phyloP scores from a whole-genome alignment of 2,888 invertebrate species.

The Druceiella hillmani region DNA sequence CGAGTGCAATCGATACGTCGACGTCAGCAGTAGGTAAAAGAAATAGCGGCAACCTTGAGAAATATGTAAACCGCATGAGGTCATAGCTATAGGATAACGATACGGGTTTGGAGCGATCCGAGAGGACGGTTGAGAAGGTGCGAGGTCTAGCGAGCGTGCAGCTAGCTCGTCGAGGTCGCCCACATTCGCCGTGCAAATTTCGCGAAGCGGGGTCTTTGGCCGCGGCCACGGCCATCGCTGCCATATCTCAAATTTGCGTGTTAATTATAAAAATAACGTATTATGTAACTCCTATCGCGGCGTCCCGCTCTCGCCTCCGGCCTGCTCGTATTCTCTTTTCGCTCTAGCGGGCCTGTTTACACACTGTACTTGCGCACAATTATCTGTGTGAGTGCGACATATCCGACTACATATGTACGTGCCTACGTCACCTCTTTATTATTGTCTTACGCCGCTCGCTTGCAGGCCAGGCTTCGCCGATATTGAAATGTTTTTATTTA shows the following conservation, averaged over 20 bases:
- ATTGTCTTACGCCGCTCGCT: too few relatives aligned
- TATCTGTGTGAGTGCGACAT: conserved; percentile 33
- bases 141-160: conserved; percentile 2
- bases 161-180: conserved; percentile 49
- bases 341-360: conserved; percentile 28
- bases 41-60: too few relatives aligned
- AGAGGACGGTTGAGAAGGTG: too few relatives aligned
- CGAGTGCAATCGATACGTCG: too few relatives aligned
- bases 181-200: conserved; percentile 54
- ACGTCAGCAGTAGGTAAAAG: too few relatives aligned
- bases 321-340: conserved; percentile 30
- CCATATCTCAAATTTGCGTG: conserved; percentile 52
- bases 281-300: conserved; percentile 52
- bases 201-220: conserved; percentile 42
- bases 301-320: too few relatives aligned
- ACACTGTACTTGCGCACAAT: conserved; percentile 45
- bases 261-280: conserved; percentile 55
- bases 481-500: conserved; percentile 21
- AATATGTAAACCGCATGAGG: too few relatives aligned
- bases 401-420: conserved; percentile 39
- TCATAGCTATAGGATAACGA: too few relatives aligned
- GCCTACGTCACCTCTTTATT: too few relatives aligned
- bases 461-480: too few relatives aligned
- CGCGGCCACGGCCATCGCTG: conserved; percentile 46
- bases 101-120: too few relatives aligned